phyloP scores from a whole-genome alignment of 2,888 invertebrate species.

The Andrena chrysosceles region DNA sequence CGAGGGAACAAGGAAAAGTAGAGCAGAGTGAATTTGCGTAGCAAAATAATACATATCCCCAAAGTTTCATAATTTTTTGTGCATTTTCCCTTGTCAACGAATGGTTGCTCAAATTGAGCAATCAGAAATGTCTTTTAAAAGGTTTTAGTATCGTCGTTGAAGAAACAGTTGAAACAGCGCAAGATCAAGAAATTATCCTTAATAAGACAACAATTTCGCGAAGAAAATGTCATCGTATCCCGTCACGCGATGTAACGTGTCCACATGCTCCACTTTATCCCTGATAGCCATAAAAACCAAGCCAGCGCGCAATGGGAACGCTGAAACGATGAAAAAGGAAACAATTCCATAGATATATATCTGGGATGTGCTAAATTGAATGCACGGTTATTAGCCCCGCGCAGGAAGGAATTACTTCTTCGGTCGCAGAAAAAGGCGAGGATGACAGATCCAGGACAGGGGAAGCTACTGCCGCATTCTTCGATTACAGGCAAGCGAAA shows the following conservation, averaged over 20 bases:
- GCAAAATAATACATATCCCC: too few relatives aligned
- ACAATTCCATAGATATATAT: neutral
- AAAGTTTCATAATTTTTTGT: too few relatives aligned
- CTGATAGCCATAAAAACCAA: conserved; percentile 2
- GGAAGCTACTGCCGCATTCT: neutral
- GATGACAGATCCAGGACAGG: neutral
- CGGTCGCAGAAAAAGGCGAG: neutral
- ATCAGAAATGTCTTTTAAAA: neutral
- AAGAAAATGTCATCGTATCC: conserved; percentile 42
- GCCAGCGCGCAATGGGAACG: neutral
- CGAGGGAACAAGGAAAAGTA: too few relatives aligned
- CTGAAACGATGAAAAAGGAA: neutral
- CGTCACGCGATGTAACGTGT: conserved; percentile 63
- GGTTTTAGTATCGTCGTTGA: neutral
- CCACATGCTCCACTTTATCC: conserved; percentile 1
- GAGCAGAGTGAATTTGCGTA: too few relatives aligned
- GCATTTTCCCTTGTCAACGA: too few relatives aligned
- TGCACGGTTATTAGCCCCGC: conserved; percentile 1
- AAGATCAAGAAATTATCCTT: neutral
- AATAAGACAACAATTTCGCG: conserved; percentile 38
- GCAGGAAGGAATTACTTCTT: neutral
- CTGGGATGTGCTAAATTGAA: neutral
- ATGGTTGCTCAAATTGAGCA: too few relatives aligned
- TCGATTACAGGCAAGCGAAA: neutral
- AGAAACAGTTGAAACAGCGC: too few relatives aligned